Base-by-base conservation (phyloP, 2,888 invertebrate genomes). In the Aproaerema taeniolella region DNA sequence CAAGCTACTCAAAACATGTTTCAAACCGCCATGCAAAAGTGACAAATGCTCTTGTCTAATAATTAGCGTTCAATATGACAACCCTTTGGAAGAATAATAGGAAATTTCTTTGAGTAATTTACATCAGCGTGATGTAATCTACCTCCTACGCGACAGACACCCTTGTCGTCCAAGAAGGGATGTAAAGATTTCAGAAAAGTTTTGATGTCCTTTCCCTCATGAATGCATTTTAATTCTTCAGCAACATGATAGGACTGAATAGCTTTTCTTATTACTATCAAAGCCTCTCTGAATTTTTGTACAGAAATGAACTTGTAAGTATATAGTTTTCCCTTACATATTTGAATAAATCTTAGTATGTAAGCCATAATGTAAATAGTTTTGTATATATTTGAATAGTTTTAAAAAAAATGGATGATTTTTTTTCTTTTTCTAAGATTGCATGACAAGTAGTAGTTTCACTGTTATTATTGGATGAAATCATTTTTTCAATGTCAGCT, bases 141-240 rank as follows among this genome's bases (percentile, higher is more conserved):
- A 2, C 53, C 50, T 13, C 50, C 49, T n/a, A 52, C 49, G 13
- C 50, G 29, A 1, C 51, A 2, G 6, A 52, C 1, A 6, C 38
- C 44, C 1, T 35, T 8, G 1, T 16, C 13, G 32, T 51, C 49
- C 2, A 54, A 9, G 36, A 54, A 54, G 1, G 52, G 54, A 36
- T 40, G 14, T 10, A 52, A 25, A 8, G 38, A 9, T 26, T 41
- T 46, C 11, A 52, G 13, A 5, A 6, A 6, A 24, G 13, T 10
- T 41, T 45, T 31, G 40, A 42, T 0, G 36, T 10, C 1, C 25
- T 30, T 17, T 29, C 11, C 2, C 31, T 20, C 2, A 9, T 15
- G 32, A 49, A 39, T n/a, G 10, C 4, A 24, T 15, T 36, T 15
- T 13, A 50, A 41, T n/a, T 47, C 46, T 1, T 45, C 16, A 8